Percentiles rank a stretch among this genome's conserved stretches.
phyloP scores from a whole-genome alignment of 2,797 vertebrate genomes.

The Sciurus vulgaris region DNA sequence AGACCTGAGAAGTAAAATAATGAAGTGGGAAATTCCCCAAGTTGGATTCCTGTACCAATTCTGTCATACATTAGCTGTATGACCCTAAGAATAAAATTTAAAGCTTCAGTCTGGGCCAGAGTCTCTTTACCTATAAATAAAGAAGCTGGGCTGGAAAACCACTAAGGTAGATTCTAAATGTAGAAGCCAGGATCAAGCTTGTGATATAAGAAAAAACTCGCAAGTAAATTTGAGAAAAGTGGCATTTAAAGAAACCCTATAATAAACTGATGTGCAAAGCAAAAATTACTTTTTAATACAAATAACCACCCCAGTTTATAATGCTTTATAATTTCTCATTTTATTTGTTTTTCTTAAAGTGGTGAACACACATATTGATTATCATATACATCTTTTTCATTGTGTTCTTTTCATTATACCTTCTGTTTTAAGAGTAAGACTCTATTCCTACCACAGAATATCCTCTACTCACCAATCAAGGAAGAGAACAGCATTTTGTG shows the following conservation, averaged over 20 bases:
- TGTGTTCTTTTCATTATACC: not conserved
- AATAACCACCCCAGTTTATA: not conserved
- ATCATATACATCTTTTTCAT: not conserved
- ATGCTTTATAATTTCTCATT: not conserved
- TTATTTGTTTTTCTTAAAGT: conserved; percentile 27
- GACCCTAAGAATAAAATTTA: not conserved
- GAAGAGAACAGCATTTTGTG: conserved; percentile 19
- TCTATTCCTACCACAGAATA: not conserved
- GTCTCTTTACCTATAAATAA: not conserved
- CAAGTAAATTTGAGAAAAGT: not conserved
- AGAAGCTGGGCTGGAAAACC: not conserved
- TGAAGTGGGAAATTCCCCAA: too few species aligned
- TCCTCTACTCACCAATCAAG: not conserved
- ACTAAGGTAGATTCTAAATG: not conserved
- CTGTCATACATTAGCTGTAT: not conserved
- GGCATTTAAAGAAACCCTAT: not conserved
- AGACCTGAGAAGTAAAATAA: not conserved
- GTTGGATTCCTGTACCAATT: not conserved
- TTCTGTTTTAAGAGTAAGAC: conserved; percentile 66
- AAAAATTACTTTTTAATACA: not conserved
- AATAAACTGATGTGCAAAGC: not conserved
- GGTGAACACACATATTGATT: not conserved
- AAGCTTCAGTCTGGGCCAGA: not conserved
- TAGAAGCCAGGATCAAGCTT: not conserved
- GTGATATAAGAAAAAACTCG: not conserved